Conservation (phyloP, 2,888 invertebrate species). For the Cantharis lateralis region DNA sequence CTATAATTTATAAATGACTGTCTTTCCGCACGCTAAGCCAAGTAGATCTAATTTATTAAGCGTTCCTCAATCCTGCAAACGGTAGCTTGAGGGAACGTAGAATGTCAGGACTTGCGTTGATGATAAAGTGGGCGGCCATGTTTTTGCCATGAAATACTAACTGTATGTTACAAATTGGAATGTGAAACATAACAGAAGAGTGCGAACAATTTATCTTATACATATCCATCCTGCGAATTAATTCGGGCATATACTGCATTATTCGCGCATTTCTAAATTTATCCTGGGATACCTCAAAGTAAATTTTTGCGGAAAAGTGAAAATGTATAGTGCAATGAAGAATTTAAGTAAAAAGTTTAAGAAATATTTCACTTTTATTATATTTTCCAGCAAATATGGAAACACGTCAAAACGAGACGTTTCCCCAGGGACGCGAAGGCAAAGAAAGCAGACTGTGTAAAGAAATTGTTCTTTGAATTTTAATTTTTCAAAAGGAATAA, state of each 20-base stretch:
- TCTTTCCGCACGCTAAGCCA: constrained; percentile 31
- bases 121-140: constrained; percentile 49
- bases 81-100: constrained; percentile 32
- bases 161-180: constrained; percentile 30
- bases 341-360: constrained; percentile 3
- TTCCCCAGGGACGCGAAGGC: constrained; percentile 18
- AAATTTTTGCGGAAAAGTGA: not conserved
- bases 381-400: constrained; percentile 26
- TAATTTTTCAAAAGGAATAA: constrained; percentile 12
- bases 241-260: not conserved
- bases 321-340: not conserved
- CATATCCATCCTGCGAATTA: not conserved
- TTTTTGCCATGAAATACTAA: constrained; percentile 44
- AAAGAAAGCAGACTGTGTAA: constrained; percentile 21
- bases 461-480: constrained; percentile 28
- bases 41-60: constrained; percentile 33
- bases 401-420: constrained; percentile 28
- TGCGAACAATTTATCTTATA: constrained; percentile 11
- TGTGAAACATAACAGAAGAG: constrained; percentile 14
- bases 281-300: not conserved
- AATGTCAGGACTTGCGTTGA: constrained; percentile 45
- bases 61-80: constrained; percentile 33
- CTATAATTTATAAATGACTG: constrained; percentile 28
- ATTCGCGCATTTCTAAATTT: not conserved
- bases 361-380: constrained; percentile 18